Base-by-base conservation (phyloP, 2,888 invertebrate genomes). In the Lissocephala sabroskyi region DNA sequence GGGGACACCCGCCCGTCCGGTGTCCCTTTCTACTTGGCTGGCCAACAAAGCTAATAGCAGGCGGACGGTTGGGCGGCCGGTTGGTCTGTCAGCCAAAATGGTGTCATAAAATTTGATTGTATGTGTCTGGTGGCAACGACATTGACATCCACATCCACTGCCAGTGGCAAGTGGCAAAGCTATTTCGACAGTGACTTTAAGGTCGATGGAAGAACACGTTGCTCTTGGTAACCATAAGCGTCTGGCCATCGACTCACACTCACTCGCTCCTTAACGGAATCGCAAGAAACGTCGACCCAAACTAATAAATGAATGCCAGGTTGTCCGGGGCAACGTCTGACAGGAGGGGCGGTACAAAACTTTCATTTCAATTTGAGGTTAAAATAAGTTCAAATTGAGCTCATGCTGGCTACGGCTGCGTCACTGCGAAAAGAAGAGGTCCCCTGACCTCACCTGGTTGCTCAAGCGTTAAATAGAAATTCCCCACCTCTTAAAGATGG, bases 391-490 rank as follows among this genome's bases (percentile, higher is more conserved):
- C 42, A 56, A 59, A 61, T 58, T 56, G 50, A 64, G 52, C 16
- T 16, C 5, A 13, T 35, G 7, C 7, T 23, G 7, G 23, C 4
- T 23, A 23, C 4, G 23, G 23, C 23, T 7, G 23, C n/a, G n/a
- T n/a, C n/a, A n/a, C n/a, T n/a, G n/a, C n/a, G n/a, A n/a, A n/a
- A n/a, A n/a, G n/a, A n/a, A n/a, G 23, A 23, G 23, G 23, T 10
- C 35, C 16, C 9, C 10, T 16, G 10, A 17, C 9, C 35, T 51
- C 44, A 42, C n/a, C 23, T 28, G 51, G 45, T 35, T 59, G 57
- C 63, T 71, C 59, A 75, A 65, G 71, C 75, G 65, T 67, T 73
- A 71, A 73, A 75, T 75, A 73, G 75, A 75, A 73, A 65, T 63
- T 65, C 63, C 35, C 7, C 7, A 23, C 23, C 23, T 23, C 23